These are phyloP conservation scores for Osmoderma eremita DNA, from an alignment of 2,888 invertebrate species.

Conservation along the genomic window DNA sequence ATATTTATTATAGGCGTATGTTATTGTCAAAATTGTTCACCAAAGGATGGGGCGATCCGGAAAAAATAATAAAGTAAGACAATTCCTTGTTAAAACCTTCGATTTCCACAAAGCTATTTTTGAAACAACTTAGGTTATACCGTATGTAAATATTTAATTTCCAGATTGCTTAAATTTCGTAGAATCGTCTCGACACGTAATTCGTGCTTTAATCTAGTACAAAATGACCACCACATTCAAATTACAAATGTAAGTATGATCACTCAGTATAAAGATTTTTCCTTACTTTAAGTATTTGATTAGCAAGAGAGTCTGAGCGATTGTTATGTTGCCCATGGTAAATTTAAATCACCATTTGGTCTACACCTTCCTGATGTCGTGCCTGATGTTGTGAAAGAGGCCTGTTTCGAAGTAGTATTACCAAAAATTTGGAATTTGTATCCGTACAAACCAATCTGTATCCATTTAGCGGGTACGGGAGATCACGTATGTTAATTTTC, in stretches of 20 bases:
- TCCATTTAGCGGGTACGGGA: slow-evolving; percentile 97
- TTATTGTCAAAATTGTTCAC: slow-evolving; percentile 92
- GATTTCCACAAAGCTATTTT: not conserved
- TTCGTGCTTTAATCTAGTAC: slow-evolving; percentile 82
- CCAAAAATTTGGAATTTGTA: slow-evolving; percentile 81
- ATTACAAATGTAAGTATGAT: slow-evolving; percentile 80
- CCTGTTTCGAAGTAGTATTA: slow-evolving; percentile 85
- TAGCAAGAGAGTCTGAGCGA: slow-evolving; percentile 80
- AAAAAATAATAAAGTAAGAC: slow-evolving; percentile 80
- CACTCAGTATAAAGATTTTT: not conserved
- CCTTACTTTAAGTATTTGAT: slow-evolving; percentile 45
- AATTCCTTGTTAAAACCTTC: slow-evolving; percentile 31
- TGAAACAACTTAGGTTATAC: not conserved
- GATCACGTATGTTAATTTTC: slow-evolving; percentile 82
- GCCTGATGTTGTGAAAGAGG: slow-evolving; percentile 82
- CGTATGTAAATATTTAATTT: slow-evolving; percentile 55
- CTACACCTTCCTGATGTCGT: slow-evolving; percentile 86
- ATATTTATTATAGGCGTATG: slow-evolving; percentile 85
- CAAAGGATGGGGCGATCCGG: slow-evolving; percentile 96
- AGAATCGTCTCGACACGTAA: slow-evolving; percentile 87
- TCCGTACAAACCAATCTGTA: slow-evolving; percentile 82
- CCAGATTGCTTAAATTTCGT: slow-evolving; percentile 89
- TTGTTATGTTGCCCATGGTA: slow-evolving; percentile 83
- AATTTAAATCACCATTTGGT: slow-evolving; percentile 87
- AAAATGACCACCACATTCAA: slow-evolving; percentile 83